Conservation (phyloP, 1,140 invertebrate species). For the Lepidurus packardi region DNA sequence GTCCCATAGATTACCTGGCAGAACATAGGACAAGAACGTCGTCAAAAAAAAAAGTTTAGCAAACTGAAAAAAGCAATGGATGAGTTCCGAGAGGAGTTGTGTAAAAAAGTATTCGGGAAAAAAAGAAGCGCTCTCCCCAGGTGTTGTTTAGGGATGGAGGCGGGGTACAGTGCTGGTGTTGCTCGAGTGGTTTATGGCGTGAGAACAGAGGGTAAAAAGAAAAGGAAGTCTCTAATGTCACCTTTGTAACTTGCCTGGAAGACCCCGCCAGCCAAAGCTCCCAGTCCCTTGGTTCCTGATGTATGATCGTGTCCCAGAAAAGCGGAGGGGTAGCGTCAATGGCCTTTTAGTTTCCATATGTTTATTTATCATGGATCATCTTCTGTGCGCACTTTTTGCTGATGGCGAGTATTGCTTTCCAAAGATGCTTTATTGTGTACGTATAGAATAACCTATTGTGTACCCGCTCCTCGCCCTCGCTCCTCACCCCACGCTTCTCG, state of each 20-base stretch:
- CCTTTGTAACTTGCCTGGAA: slow-evolving; percentile 4
- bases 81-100: neutral
- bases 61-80: neutral
- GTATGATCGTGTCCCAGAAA: neutral
- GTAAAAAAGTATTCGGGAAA: neutral
- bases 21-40: neutral
- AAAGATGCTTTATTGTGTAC: no score
- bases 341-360: slow-evolving; percentile 15
- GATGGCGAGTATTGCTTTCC: neutral
- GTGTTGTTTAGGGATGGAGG: slow-evolving; percentile 8
- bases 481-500: neutral
- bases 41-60: neutral
- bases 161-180: slow-evolving; percentile 9
- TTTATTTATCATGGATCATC: slow-evolving; percentile 11
- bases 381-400: neutral
- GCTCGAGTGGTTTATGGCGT: slow-evolving; percentile 17
- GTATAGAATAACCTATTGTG: neutral
- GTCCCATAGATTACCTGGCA: slow-evolving; percentile 16
- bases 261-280: neutral
- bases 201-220: neutral
- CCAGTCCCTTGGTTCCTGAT: neutral
- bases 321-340: neutral
- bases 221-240: slow-evolving; percentile 10
- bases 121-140: neutral
- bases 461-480: neutral